Evolutionary conservation across 1,140 invertebrate species (phyloP).

Genomic region (Acromyrmex heyeri): DNA sequence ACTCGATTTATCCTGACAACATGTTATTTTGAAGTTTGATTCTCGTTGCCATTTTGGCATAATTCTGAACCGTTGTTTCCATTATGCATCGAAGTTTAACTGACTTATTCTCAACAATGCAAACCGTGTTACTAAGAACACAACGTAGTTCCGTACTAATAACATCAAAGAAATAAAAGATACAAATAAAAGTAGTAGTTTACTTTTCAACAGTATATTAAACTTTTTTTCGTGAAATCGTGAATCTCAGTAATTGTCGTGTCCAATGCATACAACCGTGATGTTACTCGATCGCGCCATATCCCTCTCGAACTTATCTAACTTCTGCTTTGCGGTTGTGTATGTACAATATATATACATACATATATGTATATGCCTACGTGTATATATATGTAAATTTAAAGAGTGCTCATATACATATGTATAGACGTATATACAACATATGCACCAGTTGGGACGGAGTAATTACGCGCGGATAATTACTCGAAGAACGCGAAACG

Average conservation of each 20-base stretch:
- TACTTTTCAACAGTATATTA: background rate
- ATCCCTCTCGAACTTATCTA: background rate
- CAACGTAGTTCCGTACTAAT: too few species aligned
- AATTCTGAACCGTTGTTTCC: background rate
- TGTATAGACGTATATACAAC: background rate
- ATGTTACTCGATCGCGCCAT: background rate
- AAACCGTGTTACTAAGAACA: background rate
- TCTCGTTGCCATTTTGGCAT: background rate
- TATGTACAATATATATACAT: background rate
- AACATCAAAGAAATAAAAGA: background rate
- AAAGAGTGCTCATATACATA: background rate
- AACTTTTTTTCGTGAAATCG: background rate
- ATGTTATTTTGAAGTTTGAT: slow-evolving; percentile 16
- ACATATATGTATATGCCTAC: too few species aligned
- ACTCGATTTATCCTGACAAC: slow-evolving; percentile 15
- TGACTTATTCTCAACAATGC: slow-evolving; percentile 28
- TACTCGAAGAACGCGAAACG: slow-evolving; percentile 60
- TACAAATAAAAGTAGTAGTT: background rate
- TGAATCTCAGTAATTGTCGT: background rate
- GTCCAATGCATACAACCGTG: background rate
- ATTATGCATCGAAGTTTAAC: background rate
- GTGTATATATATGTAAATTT: background rate
- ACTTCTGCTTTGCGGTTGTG: background rate
- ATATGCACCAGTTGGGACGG: background rate
- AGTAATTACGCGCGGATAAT: slow-evolving; percentile 66